Base-by-base conservation (phyloP, 2,888 invertebrate genomes). In the Automeris io region DNA sequence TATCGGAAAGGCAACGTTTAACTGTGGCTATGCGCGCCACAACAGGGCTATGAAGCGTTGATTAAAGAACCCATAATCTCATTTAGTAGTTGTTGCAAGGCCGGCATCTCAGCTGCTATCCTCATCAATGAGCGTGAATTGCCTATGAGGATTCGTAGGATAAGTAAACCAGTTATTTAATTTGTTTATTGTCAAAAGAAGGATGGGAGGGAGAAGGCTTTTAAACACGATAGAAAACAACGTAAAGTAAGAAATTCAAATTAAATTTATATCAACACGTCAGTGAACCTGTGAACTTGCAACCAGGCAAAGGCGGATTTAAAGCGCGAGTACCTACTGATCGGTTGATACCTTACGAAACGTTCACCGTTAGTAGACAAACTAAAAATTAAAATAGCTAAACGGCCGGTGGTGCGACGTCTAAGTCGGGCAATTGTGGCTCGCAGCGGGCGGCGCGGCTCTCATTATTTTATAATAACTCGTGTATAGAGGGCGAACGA, bases 381-480 rank as follows among this genome's bases (percentile, higher is more conserved):
- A 85, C 83, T 79, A 79, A 85, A 83, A 85, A 83, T 83, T 82
- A 85, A 86, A 86, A 86, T 76, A 81, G 78, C 78, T 82, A 83
- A 83, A 81, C 82, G 81, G 75, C 66, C 70, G 66, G 73, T 75
- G 72, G 69, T 71, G 73, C 67, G 69, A 61, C 75, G 72, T 70
- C 78, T 83, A 86, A 85, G 77, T 77, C 83, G 85, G 73, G 70
- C 85, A 82, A 85, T 86, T 86, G 86, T 86, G 63, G 73, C 50
- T 55, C 86, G 51, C 86, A 83, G 86, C 86, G 80, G 86, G 85
- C 75, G 83, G 81, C 66, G 64, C 66, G 66, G 58, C 76, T 82
- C 80, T 85, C 85, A 86, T 86, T 86, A 86, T 85, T 82, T 83
- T 85, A 83, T 85, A 83, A 85, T 86, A 86, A 83, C 81, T 69